These are phyloP conservation scores for Halisarca cf. caerulea DNA, from an alignment of 37 sponge, comb jelly and placozoan species.

Conservation along the genomic window DNA sequence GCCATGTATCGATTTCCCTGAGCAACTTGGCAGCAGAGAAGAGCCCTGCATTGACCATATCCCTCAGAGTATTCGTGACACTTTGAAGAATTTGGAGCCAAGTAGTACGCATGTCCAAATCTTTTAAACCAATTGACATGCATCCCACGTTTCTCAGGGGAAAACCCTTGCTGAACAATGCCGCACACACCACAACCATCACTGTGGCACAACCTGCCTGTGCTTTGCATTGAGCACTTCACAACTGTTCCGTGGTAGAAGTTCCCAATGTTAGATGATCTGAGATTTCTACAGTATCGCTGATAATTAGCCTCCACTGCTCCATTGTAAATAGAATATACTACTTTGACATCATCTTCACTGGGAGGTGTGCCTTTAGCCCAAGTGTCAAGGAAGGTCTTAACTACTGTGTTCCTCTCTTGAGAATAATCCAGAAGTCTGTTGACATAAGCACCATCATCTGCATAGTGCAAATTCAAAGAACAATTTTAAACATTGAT, in stretches of 20 bases:
- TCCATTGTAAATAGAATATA: neutral
- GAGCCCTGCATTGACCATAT: slow-evolving; percentile 4
- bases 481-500: too few species aligned
- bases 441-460: too few species aligned
- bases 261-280: neutral
- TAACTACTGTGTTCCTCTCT: too few species aligned
- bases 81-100: slow-evolving; percentile 83
- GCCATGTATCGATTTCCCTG: neutral
- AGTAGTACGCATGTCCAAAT: slow-evolving; percentile 70
- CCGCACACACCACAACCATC: slow-evolving; percentile 51
- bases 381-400: neutral
- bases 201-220: neutral
- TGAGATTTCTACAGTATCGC: neutral
- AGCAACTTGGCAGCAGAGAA: neutral
- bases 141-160: neutral
- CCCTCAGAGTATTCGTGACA: slow-evolving; percentile 86
- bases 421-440: too few species aligned
- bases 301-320: neutral
- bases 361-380: neutral
- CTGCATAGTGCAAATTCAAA: too few species aligned
- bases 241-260: neutral
- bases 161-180: slow-evolving; percentile 28
- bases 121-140: slow-evolving; percentile 64
- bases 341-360: neutral
- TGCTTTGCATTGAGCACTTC: neutral